A percentile compares a stretch with the other conserved stretches of the same genome.
Evolutionary conservation across 2,113 vertebrate species (phyloP).

Genomic region (Rhadina sibilatrix): DNA sequence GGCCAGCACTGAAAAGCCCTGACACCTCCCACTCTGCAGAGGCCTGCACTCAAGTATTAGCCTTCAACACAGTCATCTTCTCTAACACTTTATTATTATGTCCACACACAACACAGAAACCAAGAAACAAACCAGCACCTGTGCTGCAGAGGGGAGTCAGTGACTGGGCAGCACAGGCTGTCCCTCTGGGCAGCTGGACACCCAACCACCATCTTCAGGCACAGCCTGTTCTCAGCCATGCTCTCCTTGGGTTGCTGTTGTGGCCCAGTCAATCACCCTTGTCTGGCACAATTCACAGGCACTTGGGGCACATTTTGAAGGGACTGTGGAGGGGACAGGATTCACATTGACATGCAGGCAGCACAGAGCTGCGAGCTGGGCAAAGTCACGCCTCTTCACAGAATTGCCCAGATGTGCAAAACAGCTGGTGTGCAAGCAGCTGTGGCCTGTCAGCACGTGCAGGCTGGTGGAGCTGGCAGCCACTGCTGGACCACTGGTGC

Average conservation of each 20-base stretch:
- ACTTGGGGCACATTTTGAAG: not conserved
- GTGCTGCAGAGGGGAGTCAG: not conserved
- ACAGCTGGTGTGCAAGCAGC: not conserved
- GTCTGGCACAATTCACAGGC: not conserved
- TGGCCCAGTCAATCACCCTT: not conserved
- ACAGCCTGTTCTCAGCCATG: not conserved
- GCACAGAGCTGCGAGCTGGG: accelerated
- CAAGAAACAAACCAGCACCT: not conserved
- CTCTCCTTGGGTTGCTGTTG: not conserved
- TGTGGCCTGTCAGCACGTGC: not conserved
- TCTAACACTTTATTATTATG: constrained; percentile 36
- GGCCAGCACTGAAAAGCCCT: not conserved
- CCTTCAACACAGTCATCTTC: not conserved
- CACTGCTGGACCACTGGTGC: not conserved
- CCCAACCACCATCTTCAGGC: not conserved
- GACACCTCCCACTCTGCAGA: not conserved
- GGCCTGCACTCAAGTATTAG: not conserved
- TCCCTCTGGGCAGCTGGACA: not conserved
- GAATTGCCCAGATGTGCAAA: constrained; percentile 15
- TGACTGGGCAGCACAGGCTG: not conserved
- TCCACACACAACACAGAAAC: not conserved
- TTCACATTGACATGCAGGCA: not conserved
- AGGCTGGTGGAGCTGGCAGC: not conserved
- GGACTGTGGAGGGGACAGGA: not conserved
- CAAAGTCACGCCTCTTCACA: not conserved